Percentiles rank a stretch among this genome's conserved stretches.
Conservation (phyloP, 1,140 invertebrate species). For the Tetranychus urticae region DNA sequence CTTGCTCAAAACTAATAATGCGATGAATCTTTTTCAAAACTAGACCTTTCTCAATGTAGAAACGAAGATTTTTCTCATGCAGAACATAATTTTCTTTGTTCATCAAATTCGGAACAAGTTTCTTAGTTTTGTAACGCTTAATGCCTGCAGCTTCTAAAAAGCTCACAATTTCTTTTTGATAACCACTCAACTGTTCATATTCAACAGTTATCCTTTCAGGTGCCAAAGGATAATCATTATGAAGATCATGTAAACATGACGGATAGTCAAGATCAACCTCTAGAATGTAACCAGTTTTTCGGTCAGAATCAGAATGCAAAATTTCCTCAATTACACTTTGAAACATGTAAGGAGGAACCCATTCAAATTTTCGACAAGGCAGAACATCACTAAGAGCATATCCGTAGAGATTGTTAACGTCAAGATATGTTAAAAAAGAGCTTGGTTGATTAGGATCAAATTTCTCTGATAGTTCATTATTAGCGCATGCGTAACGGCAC, state of each 20-base stretch:
- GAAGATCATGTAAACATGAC: constrained; percentile 13
- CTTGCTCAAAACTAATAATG: constrained; percentile 25
- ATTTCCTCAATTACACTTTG: constrained; percentile 2
- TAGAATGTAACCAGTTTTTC: constrained; percentile 11
- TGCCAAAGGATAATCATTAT: constrained; percentile 21
- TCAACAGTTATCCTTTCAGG: constrained; percentile 13
- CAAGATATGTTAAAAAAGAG: constrained; percentile 13
- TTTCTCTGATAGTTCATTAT: constrained; percentile 10
- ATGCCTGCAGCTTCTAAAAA: neutral
- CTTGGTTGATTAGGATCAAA: constrained; percentile 5
- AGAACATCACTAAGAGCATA: neutral
- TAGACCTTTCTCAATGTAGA: constrained; percentile 22
- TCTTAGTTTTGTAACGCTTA: neutral
- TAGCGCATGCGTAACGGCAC: neutral
- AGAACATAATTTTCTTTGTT: constrained; percentile 22
- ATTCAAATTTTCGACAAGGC: constrained; percentile 4
- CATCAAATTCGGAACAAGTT: constrained; percentile 4
- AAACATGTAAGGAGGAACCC: neutral
- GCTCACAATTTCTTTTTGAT: constrained; percentile 12
- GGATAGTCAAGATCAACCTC: constrained; percentile 15
- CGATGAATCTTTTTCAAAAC: constrained; percentile 24
- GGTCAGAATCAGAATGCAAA: neutral
- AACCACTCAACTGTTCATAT: neutral
- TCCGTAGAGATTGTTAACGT: constrained; percentile 14
- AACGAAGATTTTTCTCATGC: constrained; percentile 26